A percentile compares a stretch with the other conserved stretches of the same genome.
phyloP scores from a whole-genome alignment of 1,140 invertebrate genomes.

The Megathymus violae region DNA sequence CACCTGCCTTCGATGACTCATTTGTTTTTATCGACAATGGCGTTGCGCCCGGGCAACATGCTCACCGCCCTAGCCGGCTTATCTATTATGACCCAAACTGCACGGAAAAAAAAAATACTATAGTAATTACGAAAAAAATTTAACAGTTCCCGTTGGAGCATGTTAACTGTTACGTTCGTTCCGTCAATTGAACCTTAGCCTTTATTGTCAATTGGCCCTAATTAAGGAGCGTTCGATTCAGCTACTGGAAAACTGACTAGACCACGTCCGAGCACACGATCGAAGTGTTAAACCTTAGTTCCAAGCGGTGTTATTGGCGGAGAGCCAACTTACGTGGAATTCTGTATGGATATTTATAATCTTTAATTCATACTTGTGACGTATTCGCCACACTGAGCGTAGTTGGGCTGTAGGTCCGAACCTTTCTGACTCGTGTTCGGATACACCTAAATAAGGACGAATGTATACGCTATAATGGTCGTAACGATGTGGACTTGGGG shows the following conservation, averaged over 20 bases:
- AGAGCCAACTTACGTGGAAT: slow-evolving; percentile 5
- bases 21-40: too few species aligned
- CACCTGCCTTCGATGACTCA: too few species aligned
- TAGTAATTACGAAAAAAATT: background rate
- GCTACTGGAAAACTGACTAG: slow-evolving; percentile 8
- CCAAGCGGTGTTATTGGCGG: slow-evolving; percentile 16
- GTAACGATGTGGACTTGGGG: too few species aligned
- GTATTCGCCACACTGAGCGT: background rate
- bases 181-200: slow-evolving; percentile 26
- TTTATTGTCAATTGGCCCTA: slow-evolving; percentile 30
- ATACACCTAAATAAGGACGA: too few species aligned
- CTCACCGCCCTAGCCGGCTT: too few species aligned
- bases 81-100: too few species aligned
- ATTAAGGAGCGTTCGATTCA: slow-evolving; percentile 28
- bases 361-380: background rate
- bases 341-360: slow-evolving; percentile 5
- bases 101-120: too few species aligned
- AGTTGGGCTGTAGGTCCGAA: too few species aligned
- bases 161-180: background rate
- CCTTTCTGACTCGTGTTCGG: too few species aligned
- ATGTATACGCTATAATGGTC: too few species aligned
- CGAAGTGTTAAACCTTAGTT: slow-evolving; percentile 21
- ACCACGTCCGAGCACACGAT: slow-evolving; percentile 3
- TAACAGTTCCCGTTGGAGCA: background rate
- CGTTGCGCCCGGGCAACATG: too few species aligned